These are phyloP conservation scores for Seira ritae DNA, from an alignment of 2,888 invertebrate genomes.

Conservation along the genomic window DNA sequence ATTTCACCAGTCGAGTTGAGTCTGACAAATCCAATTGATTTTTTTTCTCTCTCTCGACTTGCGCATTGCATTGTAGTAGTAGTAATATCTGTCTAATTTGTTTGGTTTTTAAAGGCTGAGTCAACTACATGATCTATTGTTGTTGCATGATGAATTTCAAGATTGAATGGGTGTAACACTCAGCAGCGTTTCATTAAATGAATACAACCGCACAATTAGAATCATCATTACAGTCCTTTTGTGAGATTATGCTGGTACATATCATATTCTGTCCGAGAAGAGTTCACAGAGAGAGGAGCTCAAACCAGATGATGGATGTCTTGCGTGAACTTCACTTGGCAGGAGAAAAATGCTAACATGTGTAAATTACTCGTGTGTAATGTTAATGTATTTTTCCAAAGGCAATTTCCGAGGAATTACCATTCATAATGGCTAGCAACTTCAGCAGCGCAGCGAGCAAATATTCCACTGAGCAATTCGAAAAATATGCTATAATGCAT, in stretches of 20 bases:
- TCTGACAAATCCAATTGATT: neutral
- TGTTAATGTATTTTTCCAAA: slow-evolving; percentile 37
- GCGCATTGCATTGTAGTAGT: neutral
- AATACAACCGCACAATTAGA: slow-evolving; percentile 36
- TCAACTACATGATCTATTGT: neutral
- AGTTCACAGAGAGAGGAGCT: neutral
- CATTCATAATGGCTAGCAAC: slow-evolving; percentile 42
- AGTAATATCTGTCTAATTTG: too few species aligned
- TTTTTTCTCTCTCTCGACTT: neutral
- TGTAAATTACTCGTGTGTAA: slow-evolving; percentile 40
- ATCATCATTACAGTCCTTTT: slow-evolving; percentile 9
- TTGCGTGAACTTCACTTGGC: neutral
- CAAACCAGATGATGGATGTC: neutral
- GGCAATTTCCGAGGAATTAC: slow-evolving; percentile 35
- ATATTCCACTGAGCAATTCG: slow-evolving; percentile 32
- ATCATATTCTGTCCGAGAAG: neutral
- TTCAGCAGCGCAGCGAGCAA: neutral
- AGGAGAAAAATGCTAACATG: slow-evolving; percentile 33
- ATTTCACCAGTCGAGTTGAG: too few species aligned
- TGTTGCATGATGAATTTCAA: neutral
- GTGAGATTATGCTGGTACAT: neutral
- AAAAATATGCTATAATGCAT: slow-evolving; percentile 6
- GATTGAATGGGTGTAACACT: slow-evolving; percentile 30
- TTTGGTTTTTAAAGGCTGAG: neutral
- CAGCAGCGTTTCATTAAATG: slow-evolving; percentile 37